Conservation (phyloP, 2,797 vertebrate species). For the Danio kyathit region DNA sequence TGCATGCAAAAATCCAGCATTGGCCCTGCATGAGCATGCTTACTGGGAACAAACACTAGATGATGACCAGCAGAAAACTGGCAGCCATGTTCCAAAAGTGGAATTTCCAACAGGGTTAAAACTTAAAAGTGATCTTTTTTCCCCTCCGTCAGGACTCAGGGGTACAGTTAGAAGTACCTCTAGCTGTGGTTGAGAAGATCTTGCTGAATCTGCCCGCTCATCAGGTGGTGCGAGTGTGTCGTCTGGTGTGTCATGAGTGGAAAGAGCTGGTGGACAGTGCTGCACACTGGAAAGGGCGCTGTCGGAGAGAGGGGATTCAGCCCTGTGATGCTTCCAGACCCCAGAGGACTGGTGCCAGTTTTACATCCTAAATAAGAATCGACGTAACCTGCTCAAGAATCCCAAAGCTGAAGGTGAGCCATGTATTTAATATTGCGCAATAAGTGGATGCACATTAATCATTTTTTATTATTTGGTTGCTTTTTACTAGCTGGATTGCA, state of each 20-base stretch:
- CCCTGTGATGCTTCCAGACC: constrained; percentile 52
- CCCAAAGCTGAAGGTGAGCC: too few relatives aligned
- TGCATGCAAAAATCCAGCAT: too few relatives aligned
- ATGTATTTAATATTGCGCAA: too few relatives aligned
- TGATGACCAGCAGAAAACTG: too few relatives aligned
- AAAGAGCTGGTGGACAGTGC: constrained; percentile 82
- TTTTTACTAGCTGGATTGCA: constrained; percentile 75
- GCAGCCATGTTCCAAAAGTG: background rate
- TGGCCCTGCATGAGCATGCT: too few relatives aligned
- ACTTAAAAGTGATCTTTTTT: background rate
- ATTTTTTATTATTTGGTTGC: too few relatives aligned
- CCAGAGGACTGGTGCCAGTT: constrained; percentile 82
- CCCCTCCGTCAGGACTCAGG: background rate
- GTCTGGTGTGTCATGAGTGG: constrained; percentile 86
- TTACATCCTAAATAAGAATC: constrained; percentile 82
- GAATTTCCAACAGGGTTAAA: background rate
- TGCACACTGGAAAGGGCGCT: constrained; percentile 87
- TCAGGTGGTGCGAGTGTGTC: constrained; percentile 80
- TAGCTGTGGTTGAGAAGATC: constrained; percentile 85
- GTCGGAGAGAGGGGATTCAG: constrained; percentile 79
- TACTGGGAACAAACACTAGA: background rate
- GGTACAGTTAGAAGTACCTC: constrained; percentile 67
- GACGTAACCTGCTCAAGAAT: background rate
- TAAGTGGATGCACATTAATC: too few relatives aligned
- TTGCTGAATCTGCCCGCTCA: constrained; percentile 80